Evolutionary conservation across 1,140 invertebrate genomes (phyloP).

Genomic region (Aphaenogaster floridana): DNA sequence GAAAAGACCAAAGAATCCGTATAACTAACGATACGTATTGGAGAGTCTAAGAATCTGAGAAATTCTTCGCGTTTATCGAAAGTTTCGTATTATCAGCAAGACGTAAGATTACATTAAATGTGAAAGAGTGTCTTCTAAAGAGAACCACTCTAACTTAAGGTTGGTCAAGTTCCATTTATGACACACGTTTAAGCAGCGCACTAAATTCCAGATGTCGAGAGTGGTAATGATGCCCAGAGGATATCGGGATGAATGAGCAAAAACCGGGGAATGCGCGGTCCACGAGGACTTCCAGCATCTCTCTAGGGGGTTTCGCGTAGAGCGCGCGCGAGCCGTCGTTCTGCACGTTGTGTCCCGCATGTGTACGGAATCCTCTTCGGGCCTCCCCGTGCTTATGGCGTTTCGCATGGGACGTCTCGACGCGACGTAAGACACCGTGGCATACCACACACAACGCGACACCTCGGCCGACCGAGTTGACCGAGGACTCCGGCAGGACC

Average conservation of each 20-base stretch:
- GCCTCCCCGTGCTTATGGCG: slow-evolving; percentile 54
- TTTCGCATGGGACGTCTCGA: slow-evolving; percentile 66
- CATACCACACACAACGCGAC: slow-evolving; percentile 85
- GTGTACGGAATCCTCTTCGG: slow-evolving; percentile 28
- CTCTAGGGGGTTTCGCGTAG: slow-evolving; percentile 52
- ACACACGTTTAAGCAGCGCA: slow-evolving; percentile 8
- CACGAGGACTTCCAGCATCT: neutral
- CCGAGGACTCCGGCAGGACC: slow-evolving; percentile 80
- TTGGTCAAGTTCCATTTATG: slow-evolving; percentile 27
- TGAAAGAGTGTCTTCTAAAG: slow-evolving; percentile 23
- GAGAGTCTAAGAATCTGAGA: neutral
- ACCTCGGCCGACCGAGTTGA: slow-evolving; percentile 79
- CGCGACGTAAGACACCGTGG: slow-evolving; percentile 78
- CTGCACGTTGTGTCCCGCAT: neutral
- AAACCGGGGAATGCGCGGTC: neutral
- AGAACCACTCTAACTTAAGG: neutral
- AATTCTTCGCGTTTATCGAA: neutral
- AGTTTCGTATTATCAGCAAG: slow-evolving; percentile 24
- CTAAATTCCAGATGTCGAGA: slow-evolving; percentile 33
- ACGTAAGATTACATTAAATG: neutral
- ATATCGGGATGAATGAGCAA: slow-evolving; percentile 14
- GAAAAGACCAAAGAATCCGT: neutral
- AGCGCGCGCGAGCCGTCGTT: neutral
- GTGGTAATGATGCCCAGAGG: neutral
- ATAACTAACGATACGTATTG: neutral